Base-by-base conservation (phyloP, 2,113 vertebrate genomes). In the Lasiurus cinereus region DNA sequence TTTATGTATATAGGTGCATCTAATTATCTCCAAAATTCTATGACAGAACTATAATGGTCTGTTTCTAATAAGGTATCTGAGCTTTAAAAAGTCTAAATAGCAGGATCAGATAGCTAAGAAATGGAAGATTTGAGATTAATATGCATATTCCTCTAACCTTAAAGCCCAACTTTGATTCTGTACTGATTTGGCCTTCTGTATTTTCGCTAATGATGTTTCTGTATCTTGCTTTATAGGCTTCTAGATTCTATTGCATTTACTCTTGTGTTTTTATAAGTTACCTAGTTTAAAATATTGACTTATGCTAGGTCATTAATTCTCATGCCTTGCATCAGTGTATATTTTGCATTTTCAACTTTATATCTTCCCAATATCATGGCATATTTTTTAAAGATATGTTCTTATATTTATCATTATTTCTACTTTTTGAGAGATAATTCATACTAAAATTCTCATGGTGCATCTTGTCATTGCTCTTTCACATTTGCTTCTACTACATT, bases 11-110 rank as follows among this genome's bases (percentile, higher is more conserved):
- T 56, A 22, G 70, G 77, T 33, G n/a, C 22, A 91, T 70, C 89
- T 93, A 93, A 48, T 59, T 46, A 91, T 59, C 46, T 91, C 50
- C 59, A 88, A 91, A 84, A 48, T 85, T 89, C 13, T 74, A 33
- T 90, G 33, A 79, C 52, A 78, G 85, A 66, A 5, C 3, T 78
- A 59, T 59, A 64, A 50, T 36, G 48, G 1, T 19, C 15, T 43
- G n/a, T 78, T 87, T 78, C 8, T 16, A 33, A 12, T 64, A 29
- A 90, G 50, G 7, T 36, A 88, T 52, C 21, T 24, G 5, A 87
- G 33, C 10, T 70, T 62, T 72, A 36, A 52, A 83, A 90, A 87
- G 9, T 54, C 39, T 83, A 74, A 83, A 74, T 43, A 89, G 1
- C 16, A 70, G 7, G 43, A 72, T 64, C 52, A 66, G 52, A 82